Evolutionary conservation across 2,797 vertebrate species (phyloP).

Genomic region (Poliocrania exsul): DNA sequence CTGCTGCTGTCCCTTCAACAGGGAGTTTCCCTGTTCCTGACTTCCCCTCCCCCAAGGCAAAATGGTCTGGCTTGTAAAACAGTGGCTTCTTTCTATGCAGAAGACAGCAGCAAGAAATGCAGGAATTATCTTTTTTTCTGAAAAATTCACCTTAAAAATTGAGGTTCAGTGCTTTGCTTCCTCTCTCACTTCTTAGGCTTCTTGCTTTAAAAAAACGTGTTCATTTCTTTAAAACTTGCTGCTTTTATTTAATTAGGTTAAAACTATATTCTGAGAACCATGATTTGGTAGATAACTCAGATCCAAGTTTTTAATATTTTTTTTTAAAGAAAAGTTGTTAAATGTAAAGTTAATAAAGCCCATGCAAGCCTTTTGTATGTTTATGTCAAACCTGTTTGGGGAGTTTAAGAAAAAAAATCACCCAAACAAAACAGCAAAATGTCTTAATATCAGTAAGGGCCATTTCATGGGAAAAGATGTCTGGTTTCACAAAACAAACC

Average conservation of each 20-base stretch:
- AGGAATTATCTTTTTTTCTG: constrained; percentile 2
- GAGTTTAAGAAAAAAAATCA: background rate
- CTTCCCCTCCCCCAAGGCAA: constrained; percentile 53
- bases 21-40: constrained; percentile 48
- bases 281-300: background rate
- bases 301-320: background rate
- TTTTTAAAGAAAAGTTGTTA: background rate
- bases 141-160: background rate
- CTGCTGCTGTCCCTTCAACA: constrained; percentile 35
- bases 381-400: background rate
- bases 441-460: background rate
- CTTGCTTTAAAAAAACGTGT: background rate
- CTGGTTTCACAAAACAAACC: background rate
- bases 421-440: background rate
- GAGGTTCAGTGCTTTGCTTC: background rate
- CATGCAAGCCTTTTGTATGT: background rate
- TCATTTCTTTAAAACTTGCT: background rate
- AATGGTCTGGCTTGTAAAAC: constrained; percentile 50
- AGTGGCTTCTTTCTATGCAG: constrained; percentile 39
- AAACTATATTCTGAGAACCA: background rate
- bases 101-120: constrained; percentile 20
- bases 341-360: background rate
- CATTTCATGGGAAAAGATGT: background rate
- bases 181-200: background rate
- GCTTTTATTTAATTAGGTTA: background rate